These are phyloP conservation scores for Climacteris rufus DNA, from an alignment of 2,113 vertebrate genomes.

Conservation along the genomic window DNA sequence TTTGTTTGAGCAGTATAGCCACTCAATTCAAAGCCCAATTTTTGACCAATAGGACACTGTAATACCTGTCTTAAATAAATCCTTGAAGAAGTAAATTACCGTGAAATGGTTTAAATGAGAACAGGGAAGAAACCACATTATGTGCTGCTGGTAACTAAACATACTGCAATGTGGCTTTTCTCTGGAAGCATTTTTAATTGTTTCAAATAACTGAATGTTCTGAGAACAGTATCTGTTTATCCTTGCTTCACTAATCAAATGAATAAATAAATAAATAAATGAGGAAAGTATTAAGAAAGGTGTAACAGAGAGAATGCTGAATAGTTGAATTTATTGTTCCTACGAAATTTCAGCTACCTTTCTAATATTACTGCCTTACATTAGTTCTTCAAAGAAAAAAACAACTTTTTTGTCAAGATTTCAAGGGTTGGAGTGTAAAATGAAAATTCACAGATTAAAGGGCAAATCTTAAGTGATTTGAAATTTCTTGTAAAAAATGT, in stretches of 20 bases:
- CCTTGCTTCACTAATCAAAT: not conserved
- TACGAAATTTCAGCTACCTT: not conserved
- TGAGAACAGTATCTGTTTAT: not conserved
- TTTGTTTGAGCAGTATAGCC: not conserved
- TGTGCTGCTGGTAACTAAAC: not conserved
- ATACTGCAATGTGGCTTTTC: not conserved
- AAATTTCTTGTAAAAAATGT: not conserved
- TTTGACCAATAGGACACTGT: not conserved
- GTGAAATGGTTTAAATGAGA: not conserved
- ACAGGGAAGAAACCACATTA: not conserved
- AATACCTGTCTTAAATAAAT: not conserved
- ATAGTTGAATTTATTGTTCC: not conserved
- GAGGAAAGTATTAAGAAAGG: not conserved
- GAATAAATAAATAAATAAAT: not conserved
- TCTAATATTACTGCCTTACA: not conserved
- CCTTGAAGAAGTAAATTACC: not conserved
- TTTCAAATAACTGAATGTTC: not conserved
- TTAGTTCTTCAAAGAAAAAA: not conserved
- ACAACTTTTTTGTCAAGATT: not conserved
- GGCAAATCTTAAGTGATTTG: not conserved
- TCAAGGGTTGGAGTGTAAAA: not conserved
- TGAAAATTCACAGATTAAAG: not conserved
- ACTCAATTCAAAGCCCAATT: not conserved
- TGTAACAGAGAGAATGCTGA: not conserved
- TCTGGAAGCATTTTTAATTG: not conserved